A percentile compares a stretch with the other conserved stretches of the same genome.
Evolutionary conservation across 2,797 vertebrate species (phyloP).

Genomic region (Vespertilio murinus): DNA sequence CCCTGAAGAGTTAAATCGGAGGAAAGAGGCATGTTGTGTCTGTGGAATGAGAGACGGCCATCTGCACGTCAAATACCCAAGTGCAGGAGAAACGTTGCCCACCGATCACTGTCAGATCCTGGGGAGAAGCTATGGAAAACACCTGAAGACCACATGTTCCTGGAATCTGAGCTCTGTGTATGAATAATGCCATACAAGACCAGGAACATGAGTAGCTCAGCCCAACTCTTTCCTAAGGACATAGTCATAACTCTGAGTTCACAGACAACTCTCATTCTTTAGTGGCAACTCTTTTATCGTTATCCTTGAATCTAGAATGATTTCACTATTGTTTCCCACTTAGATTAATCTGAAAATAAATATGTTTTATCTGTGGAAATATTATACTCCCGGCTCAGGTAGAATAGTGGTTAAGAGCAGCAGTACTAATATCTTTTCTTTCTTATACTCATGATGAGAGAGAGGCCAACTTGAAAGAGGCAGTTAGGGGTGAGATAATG

Average conservation of each 20-base stretch:
- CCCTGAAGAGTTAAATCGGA: conserved; percentile 13
- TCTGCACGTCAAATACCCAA: conserved; percentile 10
- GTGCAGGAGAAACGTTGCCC: not conserved
- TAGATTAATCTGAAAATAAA: conserved; percentile 20
- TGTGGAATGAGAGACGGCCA: not conserved
- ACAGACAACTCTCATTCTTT: not conserved
- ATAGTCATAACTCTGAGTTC: not conserved
- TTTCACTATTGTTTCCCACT: not conserved
- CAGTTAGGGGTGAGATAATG: not conserved
- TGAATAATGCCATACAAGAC: not conserved
- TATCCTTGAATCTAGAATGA: conserved; percentile 12
- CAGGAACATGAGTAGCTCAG: not conserved
- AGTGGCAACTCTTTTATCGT: not conserved
- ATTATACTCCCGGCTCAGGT: not conserved
- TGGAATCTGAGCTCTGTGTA: not conserved
- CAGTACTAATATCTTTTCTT: not conserved
- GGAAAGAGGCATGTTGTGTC: not conserved
- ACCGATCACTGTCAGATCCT: conserved; percentile 24
- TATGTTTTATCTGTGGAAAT: conserved; percentile 24
- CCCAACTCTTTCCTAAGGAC: not conserved
- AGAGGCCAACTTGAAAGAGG: not conserved
- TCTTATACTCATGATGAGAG: not conserved
- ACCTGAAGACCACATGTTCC: conserved; percentile 61
- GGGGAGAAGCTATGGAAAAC: conserved; percentile 36
- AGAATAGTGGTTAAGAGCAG: not conserved